Evolutionary conservation across 2,797 vertebrate genomes (phyloP).

Genomic region (Sebastiscus tertius): DNA sequence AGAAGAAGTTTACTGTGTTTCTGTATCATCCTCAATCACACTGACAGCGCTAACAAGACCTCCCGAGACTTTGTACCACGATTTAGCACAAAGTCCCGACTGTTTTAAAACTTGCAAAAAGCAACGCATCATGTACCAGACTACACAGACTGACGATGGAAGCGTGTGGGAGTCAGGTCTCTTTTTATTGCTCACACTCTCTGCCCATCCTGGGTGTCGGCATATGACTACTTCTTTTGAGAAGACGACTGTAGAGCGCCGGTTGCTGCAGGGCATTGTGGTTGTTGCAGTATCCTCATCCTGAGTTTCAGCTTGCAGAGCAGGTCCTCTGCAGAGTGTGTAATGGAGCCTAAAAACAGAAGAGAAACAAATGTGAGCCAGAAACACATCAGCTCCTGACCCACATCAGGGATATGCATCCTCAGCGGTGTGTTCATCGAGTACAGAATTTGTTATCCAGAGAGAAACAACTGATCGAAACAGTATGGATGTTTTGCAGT

Average conservation of each 20-base stretch:
- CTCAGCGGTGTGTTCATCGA: background rate
- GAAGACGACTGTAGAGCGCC: slow-evolving; percentile 20
- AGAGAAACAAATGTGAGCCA: slow-evolving; percentile 26
- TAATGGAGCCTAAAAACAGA: slow-evolving; percentile 40
- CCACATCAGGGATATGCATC: background rate
- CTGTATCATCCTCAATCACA: background rate
- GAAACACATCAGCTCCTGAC: background rate
- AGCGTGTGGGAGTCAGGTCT: slow-evolving; percentile 36
- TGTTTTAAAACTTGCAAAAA: slow-evolving; percentile 9
- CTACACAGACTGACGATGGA: slow-evolving; percentile 2
- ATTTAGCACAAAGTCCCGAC: background rate
- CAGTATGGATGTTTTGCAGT: background rate
- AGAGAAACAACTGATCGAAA: background rate
- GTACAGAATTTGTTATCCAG: background rate
- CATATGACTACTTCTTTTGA: slow-evolving; percentile 32
- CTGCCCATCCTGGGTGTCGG: slow-evolving; percentile 33
- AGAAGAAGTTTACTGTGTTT: slow-evolving; percentile 23
- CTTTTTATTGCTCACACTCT: slow-evolving; percentile 8
- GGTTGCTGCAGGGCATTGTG: slow-evolving; percentile 52
- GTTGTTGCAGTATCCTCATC: slow-evolving; percentile 43
- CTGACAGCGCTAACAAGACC: slow-evolving; percentile 35
- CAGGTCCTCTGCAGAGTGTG: slow-evolving; percentile 2
- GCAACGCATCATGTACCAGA: background rate
- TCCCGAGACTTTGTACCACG: slow-evolving; percentile 13
- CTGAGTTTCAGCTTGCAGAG: slow-evolving; percentile 11